Evolutionary conservation across 2,113 vertebrate species (phyloP).

Genomic region (Eulemur rufifrons): DNA sequence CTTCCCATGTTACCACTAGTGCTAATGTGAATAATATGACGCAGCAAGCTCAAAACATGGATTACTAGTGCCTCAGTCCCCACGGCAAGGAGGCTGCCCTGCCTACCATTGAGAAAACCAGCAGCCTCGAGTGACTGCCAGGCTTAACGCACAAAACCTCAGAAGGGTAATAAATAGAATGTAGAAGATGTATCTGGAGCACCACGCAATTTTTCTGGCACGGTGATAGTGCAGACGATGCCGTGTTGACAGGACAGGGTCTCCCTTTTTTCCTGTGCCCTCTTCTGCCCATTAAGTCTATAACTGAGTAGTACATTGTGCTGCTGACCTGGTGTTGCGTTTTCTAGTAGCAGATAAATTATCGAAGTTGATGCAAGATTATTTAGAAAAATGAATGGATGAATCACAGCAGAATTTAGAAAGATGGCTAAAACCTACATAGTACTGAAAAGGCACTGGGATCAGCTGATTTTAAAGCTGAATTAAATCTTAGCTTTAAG

Average conservation of each 20-base stretch:
- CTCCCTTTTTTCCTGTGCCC: background rate
- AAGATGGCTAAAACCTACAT: background rate
- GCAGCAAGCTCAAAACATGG: background rate
- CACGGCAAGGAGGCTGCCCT: background rate
- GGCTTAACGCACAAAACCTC: background rate
- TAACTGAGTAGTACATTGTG: background rate
- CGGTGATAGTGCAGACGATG: background rate
- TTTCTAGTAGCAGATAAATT: background rate
- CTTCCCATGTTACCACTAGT: background rate
- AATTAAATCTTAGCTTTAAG: background rate
- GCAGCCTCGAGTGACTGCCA: background rate
- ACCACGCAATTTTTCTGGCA: background rate
- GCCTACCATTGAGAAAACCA: background rate
- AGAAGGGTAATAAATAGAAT: background rate
- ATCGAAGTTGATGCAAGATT: background rate
- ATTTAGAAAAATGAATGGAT: background rate
- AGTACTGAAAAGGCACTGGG: background rate
- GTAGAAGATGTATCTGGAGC: background rate
- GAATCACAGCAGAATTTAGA: constrained; percentile 4
- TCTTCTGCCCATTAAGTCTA: background rate
- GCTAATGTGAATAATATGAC: background rate
- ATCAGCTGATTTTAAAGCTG: background rate
- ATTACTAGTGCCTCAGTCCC: background rate
- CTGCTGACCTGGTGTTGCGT: background rate
- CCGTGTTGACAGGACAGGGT: background rate